phyloP scores from a whole-genome alignment of 2,888 invertebrate genomes.

The Aporophyla nigra region DNA sequence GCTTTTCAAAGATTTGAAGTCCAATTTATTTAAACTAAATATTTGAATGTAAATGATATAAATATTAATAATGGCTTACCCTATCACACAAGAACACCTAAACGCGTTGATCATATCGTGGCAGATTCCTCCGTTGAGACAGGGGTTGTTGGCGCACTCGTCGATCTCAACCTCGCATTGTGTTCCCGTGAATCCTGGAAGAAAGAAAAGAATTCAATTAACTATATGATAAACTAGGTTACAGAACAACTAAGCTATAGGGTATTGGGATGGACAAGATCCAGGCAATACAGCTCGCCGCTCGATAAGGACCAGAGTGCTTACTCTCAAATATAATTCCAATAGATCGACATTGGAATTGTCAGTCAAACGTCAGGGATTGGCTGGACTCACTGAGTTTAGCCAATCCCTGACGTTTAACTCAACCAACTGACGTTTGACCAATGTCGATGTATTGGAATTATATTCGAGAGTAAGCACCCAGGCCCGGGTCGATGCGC shows the following conservation, averaged over 20 bases:
- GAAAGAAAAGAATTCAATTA: constrained; percentile 34
- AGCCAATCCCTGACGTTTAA: too few species aligned
- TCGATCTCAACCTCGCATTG: constrained; percentile 98
- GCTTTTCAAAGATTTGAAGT: neutral
- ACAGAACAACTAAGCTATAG: neutral
- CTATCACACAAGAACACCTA: constrained; percentile 96
- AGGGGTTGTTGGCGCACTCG: constrained; percentile 96
- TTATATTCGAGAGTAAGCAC: too few species aligned
- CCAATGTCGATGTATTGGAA: too few species aligned
- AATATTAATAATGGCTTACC: constrained; percentile 81
- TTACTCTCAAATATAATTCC: too few species aligned
- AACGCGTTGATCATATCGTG: constrained; percentile 97
- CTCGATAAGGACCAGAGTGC: too few species aligned
- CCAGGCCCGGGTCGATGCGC: too few species aligned
- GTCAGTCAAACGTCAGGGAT: too few species aligned
- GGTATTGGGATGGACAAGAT: neutral
- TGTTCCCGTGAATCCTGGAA: constrained; percentile 95
- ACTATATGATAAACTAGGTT: neutral
- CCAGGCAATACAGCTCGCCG: neutral
- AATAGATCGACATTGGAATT: too few species aligned
- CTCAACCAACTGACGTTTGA: too few species aligned
- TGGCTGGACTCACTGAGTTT: too few species aligned
- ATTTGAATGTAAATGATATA: neutral
- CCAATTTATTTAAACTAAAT: too few species aligned
- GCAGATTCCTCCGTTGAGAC: constrained; percentile 96